These are phyloP conservation scores for Icerya purchasi DNA, from an alignment of 2,888 invertebrate species.

Conservation along the genomic window DNA sequence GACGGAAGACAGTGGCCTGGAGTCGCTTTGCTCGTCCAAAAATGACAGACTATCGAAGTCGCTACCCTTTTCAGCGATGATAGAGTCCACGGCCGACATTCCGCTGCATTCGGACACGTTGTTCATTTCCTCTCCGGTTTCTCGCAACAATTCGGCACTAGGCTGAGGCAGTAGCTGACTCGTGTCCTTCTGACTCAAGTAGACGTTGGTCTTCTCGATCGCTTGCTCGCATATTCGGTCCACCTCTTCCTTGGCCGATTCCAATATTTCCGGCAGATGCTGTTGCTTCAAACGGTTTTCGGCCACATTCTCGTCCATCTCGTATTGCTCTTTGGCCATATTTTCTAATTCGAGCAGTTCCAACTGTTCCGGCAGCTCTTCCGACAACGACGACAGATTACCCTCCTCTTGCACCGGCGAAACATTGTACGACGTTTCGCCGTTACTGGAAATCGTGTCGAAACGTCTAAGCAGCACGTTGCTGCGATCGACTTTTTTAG, in stretches of 20 bases:
- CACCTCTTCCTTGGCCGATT: constrained; percentile 18
- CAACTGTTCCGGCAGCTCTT: constrained; percentile 1
- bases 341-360: neutral
- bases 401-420: constrained; percentile 9
- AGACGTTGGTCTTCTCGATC: constrained; percentile 17
- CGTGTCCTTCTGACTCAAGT: constrained; percentile 10
- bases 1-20: constrained; percentile 2
- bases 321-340: constrained; percentile 6
- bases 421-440: constrained; percentile 9
- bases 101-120: constrained; percentile 10
- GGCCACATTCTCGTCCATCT: constrained; percentile 5
- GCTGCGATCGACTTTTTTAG: neutral
- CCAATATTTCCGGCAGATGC: constrained; percentile 15
- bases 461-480: constrained; percentile 6
- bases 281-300: neutral
- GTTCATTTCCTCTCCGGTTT: neutral
- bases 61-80: constrained; percentile 10
- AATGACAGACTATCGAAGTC: constrained; percentile 12
- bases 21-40: constrained; percentile 10
- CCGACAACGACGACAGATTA: constrained; percentile 1
- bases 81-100: constrained; percentile 11
- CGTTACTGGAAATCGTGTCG: constrained; percentile 12
- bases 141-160: neutral
- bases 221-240: constrained; percentile 19
- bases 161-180: neutral